These are phyloP conservation scores for Sciurus vulgaris DNA, from an alignment of 2,797 vertebrate genomes.

Conservation along the genomic window DNA sequence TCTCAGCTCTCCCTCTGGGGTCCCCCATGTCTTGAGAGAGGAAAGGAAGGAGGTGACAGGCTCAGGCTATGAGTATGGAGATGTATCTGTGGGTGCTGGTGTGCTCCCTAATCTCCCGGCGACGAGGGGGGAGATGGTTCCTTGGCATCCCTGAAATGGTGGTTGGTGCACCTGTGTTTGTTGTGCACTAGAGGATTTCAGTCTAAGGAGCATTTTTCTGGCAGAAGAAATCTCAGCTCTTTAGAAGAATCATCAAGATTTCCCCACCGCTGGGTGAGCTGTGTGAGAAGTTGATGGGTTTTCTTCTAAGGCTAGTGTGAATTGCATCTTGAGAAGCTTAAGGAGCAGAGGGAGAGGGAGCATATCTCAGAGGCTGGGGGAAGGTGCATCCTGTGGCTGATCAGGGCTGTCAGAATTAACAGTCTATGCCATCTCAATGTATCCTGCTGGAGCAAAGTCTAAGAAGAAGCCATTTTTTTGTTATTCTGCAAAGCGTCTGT, in stretches of 20 bases:
- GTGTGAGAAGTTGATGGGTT: constrained; percentile 59
- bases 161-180: constrained; percentile 79
- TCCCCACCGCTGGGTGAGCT: constrained; percentile 52
- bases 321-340: not conserved
- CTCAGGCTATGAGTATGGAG: not conserved
- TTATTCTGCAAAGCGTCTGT: constrained; percentile 4
- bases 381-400: not conserved
- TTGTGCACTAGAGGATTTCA: constrained; percentile 73
- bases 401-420: constrained; percentile 60
- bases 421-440: constrained; percentile 62
- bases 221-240: constrained; percentile 73
- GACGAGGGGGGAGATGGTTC: constrained; percentile 57
- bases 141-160: constrained; percentile 56
- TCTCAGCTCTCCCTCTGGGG: not conserved
- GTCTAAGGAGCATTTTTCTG: constrained; percentile 57
- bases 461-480: constrained; percentile 59
- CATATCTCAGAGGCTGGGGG: not conserved
- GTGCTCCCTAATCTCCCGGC: not conserved
- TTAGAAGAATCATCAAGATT: constrained; percentile 61
- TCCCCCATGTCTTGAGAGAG: not conserved
- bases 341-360: not conserved
- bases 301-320: constrained; percentile 38
- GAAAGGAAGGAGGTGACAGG: not conserved
- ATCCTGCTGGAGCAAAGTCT: constrained; percentile 36
- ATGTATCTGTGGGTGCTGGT: rapidly evolving